Evolutionary conservation across 2,113 vertebrate genomes (phyloP), one percentile per base, ranked within the genome.

Genomic region (Oenanthe melanoleuca): DNA sequence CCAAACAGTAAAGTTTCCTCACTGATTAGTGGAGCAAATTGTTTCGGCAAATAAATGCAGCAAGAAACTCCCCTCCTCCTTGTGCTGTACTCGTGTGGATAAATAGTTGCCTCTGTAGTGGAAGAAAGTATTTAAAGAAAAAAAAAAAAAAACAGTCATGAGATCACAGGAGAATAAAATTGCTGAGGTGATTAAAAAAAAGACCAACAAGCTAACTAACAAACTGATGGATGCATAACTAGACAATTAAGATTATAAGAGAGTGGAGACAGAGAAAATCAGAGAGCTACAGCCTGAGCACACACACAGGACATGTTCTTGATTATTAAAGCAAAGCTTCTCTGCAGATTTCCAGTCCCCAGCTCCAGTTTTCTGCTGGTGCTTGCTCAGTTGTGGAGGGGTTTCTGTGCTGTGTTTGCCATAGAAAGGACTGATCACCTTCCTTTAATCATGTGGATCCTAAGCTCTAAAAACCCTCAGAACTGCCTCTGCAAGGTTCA

Each of bases 271-370:
- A 29, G 12, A 47, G 22, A 56, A 59, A 70, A 86, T 20, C 10
- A 86, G 45, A 89, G 26, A 79, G 26, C 9, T 42, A 6, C 37
- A 63, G 11, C 24, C 49, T 40, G 37, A 70, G 3, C 12, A 40
- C 9, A 9, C 12, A 37, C 17, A 52, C 9, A 45, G 33, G 7
- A 47, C 7, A 14, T 0, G 0, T 1, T 63, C 91, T 49, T 75
- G 5, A 38, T 59, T 44, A 60, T 52, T 71, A 56, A 89, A 84
- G 16, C 11, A 52, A 86, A 8, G 5, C 0, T 86, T 71, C 9
- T 31, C 12, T 33, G 20, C 22, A 64, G 16, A 50, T 67, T 69
- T 84, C 14, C 34, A 73, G 31, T 9, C 5, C 20, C 12, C 22
- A 28, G 11, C 4, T 71, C 12, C 18, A 33, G 8, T 25, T 87